A percentile compares a stretch with the other conserved stretches of the same genome.
These are phyloP conservation scores for Pelecanoides urinatrix DNA, from an alignment of 2,113 vertebrate genomes.

Conservation along the genomic window DNA sequence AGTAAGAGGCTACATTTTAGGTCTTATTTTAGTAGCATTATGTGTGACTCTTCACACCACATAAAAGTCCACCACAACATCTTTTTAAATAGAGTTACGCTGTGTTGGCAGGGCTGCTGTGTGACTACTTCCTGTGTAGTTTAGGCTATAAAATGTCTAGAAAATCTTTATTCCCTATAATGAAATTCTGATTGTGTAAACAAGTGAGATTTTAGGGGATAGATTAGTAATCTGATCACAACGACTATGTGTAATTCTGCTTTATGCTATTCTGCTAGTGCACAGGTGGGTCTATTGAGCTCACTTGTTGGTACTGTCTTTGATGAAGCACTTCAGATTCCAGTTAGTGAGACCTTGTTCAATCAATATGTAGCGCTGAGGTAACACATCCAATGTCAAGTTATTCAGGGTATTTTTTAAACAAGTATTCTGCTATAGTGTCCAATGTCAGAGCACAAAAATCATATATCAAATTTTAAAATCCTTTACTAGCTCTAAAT, in stretches of 20 bases:
- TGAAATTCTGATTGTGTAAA: not conserved
- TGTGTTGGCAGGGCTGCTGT: not conserved
- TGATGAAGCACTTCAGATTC: constrained; percentile 35
- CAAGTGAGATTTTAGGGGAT: not conserved
- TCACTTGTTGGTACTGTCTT: not conserved
- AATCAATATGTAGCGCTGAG: not conserved
- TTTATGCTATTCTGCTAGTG: constrained; percentile 26
- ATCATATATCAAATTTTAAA: constrained; percentile 15
- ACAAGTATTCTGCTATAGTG: not conserved
- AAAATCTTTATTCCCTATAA: not conserved
- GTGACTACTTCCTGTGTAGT: not conserved
- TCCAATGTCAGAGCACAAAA: not conserved
- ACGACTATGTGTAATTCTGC: not conserved
- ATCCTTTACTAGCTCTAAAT: not conserved
- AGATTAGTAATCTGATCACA: not conserved
- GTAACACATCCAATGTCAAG: constrained; percentile 6
- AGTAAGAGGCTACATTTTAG: not conserved
- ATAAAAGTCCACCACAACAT: not conserved
- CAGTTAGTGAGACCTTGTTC: constrained; percentile 24
- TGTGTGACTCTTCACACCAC: not conserved
- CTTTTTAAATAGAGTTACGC: not conserved
- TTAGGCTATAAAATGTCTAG: not conserved
- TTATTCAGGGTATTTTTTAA: not conserved
- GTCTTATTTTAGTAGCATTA: not conserved
- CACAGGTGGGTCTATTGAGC: not conserved